Conservation (phyloP, 2,797 vertebrate genomes). For the Epinephelus coioides region DNA sequence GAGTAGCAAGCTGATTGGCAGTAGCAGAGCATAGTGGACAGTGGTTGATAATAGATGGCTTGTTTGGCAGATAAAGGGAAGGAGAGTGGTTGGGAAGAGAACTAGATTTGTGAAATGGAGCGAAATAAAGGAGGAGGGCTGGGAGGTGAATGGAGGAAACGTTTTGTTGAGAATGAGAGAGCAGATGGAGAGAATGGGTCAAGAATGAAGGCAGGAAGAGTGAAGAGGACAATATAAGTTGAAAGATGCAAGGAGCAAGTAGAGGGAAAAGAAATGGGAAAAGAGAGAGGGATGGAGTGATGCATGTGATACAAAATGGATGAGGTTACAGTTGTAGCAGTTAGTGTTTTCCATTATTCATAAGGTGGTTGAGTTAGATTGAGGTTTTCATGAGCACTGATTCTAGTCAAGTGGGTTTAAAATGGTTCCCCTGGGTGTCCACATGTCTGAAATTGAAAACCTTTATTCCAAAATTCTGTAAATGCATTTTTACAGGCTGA, state of each 20-base stretch:
- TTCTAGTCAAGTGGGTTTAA: constrained; percentile 46
- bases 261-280: not conserved
- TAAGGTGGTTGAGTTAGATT: constrained; percentile 11
- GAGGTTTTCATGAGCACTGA: constrained; percentile 41
- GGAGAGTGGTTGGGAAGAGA: no score
- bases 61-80: no score
- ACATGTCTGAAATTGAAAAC: constrained; percentile 8
- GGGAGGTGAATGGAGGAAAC: not conserved
- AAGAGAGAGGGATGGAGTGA: not conserved
- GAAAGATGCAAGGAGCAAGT: not conserved
- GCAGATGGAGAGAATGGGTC: not conserved
- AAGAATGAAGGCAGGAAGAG: no score
- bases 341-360: constrained; percentile 60
- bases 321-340: constrained; percentile 44
- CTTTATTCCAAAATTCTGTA: not conserved
- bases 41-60: no score
- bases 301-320: constrained; percentile 35
- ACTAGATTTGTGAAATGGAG: no score
- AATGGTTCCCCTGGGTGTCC: not conserved
- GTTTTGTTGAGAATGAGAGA: not conserved
- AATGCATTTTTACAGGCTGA: not conserved
- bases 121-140: not conserved
- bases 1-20: no score
- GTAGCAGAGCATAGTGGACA: no score
- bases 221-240: not conserved